These are phyloP conservation scores for Struthidea cinerea DNA, from an alignment of 2,113 vertebrate species.

Conservation along the genomic window DNA sequence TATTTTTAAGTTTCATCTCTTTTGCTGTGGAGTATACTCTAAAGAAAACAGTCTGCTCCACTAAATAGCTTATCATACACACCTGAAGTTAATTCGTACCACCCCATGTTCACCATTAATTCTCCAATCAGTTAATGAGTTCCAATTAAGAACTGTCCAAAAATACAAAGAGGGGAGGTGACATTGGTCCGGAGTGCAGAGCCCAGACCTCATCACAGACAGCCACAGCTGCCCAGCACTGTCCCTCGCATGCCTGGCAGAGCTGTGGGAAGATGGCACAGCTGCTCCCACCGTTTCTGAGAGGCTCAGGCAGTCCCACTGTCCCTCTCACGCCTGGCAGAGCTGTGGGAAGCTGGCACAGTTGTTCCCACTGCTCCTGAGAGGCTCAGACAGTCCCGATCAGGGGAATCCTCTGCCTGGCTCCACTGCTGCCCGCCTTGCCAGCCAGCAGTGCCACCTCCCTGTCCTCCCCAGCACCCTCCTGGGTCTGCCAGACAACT, in stretches of 20 bases:
- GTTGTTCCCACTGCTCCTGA: background rate
- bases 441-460: background rate
- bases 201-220: too few species aligned
- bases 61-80: background rate
- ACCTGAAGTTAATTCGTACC: background rate
- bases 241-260: accelerated
- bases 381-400: background rate
- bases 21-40: background rate
- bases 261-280: background rate
- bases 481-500: background rate
- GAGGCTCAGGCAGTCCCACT: background rate
- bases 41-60: background rate
- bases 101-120: background rate
- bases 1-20: background rate
- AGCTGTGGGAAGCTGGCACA: background rate
- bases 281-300: background rate
- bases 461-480: too few species aligned
- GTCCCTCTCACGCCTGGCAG: background rate
- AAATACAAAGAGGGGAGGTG: background rate
- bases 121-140: background rate
- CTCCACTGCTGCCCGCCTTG: accelerated
- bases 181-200: accelerated
- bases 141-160: background rate
- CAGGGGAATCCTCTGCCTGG: background rate
- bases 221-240: background rate